Percentiles rank a stretch among this genome's conserved stretches.
Conservation (phyloP, 2,888 invertebrate genomes). For the Ecliptopera silaceata region DNA sequence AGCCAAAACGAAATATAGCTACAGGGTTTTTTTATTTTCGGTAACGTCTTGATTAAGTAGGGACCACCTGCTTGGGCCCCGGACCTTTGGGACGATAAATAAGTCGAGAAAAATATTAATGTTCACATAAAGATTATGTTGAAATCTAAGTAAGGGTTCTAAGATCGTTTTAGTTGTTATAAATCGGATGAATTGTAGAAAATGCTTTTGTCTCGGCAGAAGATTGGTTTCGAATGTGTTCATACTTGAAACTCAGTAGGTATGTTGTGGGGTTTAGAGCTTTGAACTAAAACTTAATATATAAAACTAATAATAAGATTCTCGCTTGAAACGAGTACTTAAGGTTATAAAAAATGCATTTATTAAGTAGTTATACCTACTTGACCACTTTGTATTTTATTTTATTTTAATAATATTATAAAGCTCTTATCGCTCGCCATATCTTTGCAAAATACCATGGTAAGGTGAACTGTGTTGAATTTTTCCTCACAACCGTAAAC, state of each 20-base stretch:
- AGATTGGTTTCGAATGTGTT: slow-evolving; percentile 34
- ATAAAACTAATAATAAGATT: too few species aligned
- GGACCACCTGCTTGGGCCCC: slow-evolving; percentile 77
- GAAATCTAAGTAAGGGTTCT: slow-evolving; percentile 66
- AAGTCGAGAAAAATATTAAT: slow-evolving; percentile 74
- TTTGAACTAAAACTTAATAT: too few species aligned
- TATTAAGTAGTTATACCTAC: too few species aligned
- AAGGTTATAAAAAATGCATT: too few species aligned
- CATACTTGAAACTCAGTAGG: slow-evolving; percentile 31
- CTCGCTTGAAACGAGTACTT: too few species aligned
- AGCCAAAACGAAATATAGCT: slow-evolving; percentile 72
- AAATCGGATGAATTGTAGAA: slow-evolving; percentile 57
- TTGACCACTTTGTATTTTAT: too few species aligned
- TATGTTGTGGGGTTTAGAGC: too few species aligned
- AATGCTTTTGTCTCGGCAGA: slow-evolving; percentile 56
- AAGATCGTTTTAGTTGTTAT: slow-evolving; percentile 58
- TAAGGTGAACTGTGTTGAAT: too few species aligned
- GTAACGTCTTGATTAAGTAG: slow-evolving; percentile 82
- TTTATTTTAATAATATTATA: too few species aligned
- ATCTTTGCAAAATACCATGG: too few species aligned
- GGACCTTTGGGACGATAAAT: slow-evolving; percentile 73
- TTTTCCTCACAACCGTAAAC: too few species aligned
- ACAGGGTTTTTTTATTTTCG: slow-evolving; percentile 69
- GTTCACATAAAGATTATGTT: slow-evolving; percentile 73
- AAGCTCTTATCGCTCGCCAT: too few species aligned